phyloP scores from a whole-genome alignment of 2,888 invertebrate genomes.

The Matsumyia berberina region DNA sequence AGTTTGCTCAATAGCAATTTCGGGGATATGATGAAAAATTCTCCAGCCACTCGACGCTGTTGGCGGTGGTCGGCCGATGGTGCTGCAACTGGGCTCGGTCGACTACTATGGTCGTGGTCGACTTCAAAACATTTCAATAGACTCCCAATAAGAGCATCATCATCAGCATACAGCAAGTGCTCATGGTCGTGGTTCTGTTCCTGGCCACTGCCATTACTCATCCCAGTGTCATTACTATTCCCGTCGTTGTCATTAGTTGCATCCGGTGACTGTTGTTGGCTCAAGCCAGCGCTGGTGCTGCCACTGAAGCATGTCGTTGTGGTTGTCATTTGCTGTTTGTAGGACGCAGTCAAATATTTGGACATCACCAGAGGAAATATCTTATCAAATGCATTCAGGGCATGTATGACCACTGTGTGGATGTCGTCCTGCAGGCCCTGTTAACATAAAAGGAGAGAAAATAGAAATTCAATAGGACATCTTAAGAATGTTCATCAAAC shows the following conservation, averaged over 20 bases:
- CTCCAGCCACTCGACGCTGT: conserved; percentile 74
- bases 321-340: conserved; percentile 40
- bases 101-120: conserved; percentile 78
- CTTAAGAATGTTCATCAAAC: conserved; percentile 56
- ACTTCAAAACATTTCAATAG: conserved; percentile 83
- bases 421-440: conserved; percentile 84
- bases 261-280: conserved; percentile 65
- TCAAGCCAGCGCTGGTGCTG: conserved; percentile 1
- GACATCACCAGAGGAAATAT: conserved; percentile 83
- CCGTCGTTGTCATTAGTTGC: conserved; percentile 61
- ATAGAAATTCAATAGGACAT: conserved; percentile 67
- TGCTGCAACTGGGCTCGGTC: conserved; percentile 73
- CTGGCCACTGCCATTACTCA: conserved; percentile 72
- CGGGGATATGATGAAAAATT: conserved; percentile 80
- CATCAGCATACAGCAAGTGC: conserved; percentile 79
- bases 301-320: conserved; percentile 21
- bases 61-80: conserved; percentile 63
- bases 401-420: conserved; percentile 84
- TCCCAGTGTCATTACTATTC: conserved; percentile 19
- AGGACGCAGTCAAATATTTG: conserved; percentile 83
- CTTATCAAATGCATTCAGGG: conserved; percentile 84
- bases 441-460: conserved; percentile 40
- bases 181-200: conserved; percentile 22
- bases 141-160: conserved; percentile 83
- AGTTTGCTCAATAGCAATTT: conserved; percentile 84